These are phyloP conservation scores for Oxyura jamaicensis DNA, from an alignment of 2,113 vertebrate species.

Conservation along the genomic window DNA sequence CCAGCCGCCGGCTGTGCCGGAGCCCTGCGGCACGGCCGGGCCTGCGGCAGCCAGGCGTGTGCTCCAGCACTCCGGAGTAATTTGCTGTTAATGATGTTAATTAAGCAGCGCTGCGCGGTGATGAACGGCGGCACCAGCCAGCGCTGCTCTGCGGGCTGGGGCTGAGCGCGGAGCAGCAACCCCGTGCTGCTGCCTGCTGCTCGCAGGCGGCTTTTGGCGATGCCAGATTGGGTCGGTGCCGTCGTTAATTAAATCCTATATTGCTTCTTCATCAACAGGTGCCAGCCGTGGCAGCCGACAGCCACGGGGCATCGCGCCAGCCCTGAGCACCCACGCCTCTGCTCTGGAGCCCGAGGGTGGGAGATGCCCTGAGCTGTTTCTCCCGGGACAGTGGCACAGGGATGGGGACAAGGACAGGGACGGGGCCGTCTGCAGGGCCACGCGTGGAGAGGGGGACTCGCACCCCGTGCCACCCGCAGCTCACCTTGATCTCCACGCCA, in stretches of 20 bases:
- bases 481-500: conserved; percentile 94
- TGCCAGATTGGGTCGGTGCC: not conserved
- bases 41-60: not conserved
- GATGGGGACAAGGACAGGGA: not conserved
- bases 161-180: not conserved
- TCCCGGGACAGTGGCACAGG: not conserved
- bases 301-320: not conserved
- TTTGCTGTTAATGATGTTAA: conserved; percentile 80
- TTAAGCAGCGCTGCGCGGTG: conserved; percentile 61
- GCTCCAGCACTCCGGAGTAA: conserved; percentile 25
- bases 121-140: not conserved
- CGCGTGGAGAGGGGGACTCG: rapidly evolving
- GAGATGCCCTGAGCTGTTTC: not conserved
- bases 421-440: rapidly evolving
- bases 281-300: not conserved
- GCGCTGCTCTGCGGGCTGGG: not conserved
- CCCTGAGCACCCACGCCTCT: rapidly evolving
- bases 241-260: not conserved
- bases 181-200: not conserved
- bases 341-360: rapidly evolving
- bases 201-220: rapidly evolving
- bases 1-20: rapidly evolving
- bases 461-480: not conserved
- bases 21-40: not conserved
- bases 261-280: not conserved